Evolutionary conservation across 1,140 invertebrate genomes (phyloP), one percentile per base, ranked within the genome.

Genomic region (Pararge aegeria): DNA sequence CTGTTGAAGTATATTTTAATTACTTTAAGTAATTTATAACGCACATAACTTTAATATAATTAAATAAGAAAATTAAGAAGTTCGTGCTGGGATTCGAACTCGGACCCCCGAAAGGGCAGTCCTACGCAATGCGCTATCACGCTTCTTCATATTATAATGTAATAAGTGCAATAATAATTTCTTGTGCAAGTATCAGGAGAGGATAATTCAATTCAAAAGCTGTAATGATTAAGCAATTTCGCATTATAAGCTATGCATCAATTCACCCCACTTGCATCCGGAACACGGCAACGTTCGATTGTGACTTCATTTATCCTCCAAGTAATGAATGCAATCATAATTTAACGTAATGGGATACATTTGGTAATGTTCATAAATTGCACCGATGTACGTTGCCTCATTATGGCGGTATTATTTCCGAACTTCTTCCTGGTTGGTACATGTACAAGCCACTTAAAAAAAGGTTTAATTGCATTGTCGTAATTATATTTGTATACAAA

Each of bases 281-380:
- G 24, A 48, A 20, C 40, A 48, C 29, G 29, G 42, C 19, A 48
- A 60, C 27, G 29, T 60, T 54, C 51, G 46, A 48, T 21, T 54
- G 42, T 37, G 30, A 49, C 29, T 54, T 54, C 21, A 54, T 54
- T 61, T 61, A 61, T 38, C 29, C 30, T 54, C 30, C 40, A 48
- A 24, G 30, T 48, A 48, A 49, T 61, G 51, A 54, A 61, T 20
- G 58, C 30, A 55, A 61, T 61, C 58, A 61, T 54, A 61, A 61
- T 61, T 61, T 49, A 49, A 29, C 18, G 20, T 61, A 61, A 54
- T 61, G 29, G 21, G 18, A 29, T 49, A 15, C 46, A 49, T 61
- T 61, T 46, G 44, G 42, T 42, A 30, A 46, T 55, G 13, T 44
- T 52, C 50, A 46, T 59, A 60, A 60, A 60, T 60, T 53, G n/a